A percentile compares a stretch with the other conserved stretches of the same genome.
Evolutionary conservation across 2,797 vertebrate genomes (phyloP).

Genomic region (Epinephelus malabaricus): DNA sequence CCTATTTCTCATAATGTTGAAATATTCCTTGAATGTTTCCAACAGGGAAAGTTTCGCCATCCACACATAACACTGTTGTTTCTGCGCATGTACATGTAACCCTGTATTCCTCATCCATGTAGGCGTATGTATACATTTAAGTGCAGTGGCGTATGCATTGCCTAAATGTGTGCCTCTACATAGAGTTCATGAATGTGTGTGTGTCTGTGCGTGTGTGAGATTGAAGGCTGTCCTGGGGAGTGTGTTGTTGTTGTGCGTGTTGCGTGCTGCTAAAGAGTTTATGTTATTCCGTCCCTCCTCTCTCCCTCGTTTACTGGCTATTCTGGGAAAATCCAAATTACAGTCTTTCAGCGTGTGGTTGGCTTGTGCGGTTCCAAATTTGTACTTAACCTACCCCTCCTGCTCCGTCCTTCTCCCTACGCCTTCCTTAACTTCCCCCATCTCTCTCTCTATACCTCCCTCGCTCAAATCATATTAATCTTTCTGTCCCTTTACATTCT

Average conservation of each 20-base stretch:
- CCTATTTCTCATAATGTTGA: background rate
- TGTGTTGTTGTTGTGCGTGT: constrained; percentile 81
- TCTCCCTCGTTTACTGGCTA: constrained; percentile 86
- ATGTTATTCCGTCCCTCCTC: constrained; percentile 85
- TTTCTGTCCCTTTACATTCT: constrained; percentile 27
- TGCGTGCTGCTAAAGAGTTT: constrained; percentile 87
- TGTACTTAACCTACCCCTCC: constrained; percentile 84
- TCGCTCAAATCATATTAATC: constrained; percentile 52
- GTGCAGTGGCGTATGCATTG: constrained; percentile 11
- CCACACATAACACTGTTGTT: background rate
- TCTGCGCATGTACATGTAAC: background rate
- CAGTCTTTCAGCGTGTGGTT: constrained; percentile 88
- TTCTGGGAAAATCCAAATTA: constrained; percentile 90
- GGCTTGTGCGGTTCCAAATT: constrained; percentile 86
- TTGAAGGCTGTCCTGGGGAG: constrained; percentile 54
- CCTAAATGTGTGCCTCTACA: constrained; percentile 34
- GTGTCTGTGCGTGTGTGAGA: constrained; percentile 25
- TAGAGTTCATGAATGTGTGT: constrained; percentile 29
- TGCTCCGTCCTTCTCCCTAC: constrained; percentile 70
- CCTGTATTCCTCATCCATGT: background rate
- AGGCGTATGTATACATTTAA: constrained; percentile 20
- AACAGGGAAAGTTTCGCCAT: background rate
- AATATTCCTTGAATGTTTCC: background rate
- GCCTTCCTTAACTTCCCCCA: constrained; percentile 60
- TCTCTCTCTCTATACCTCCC: constrained; percentile 35